phyloP scores from a whole-genome alignment of 2,888 invertebrate genomes.

The Coenonympha arcania region DNA sequence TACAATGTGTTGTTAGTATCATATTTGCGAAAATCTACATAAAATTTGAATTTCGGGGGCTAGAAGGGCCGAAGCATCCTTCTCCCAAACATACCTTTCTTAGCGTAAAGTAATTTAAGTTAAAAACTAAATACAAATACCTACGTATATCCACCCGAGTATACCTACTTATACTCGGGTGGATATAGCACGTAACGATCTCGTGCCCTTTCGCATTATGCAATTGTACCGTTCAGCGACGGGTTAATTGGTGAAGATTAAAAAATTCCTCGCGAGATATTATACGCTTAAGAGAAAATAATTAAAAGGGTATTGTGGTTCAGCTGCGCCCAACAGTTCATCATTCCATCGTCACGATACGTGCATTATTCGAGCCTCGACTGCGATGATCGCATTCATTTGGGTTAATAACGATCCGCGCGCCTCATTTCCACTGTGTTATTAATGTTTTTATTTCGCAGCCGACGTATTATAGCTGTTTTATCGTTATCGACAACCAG shows the following conservation, averaged over 20 bases:
- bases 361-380: background rate
- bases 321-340: constrained; percentile 38
- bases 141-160: too few relatives aligned
- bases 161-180: background rate
- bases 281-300: constrained; percentile 22
- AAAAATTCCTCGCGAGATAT: constrained; percentile 9
- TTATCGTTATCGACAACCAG: too few relatives aligned
- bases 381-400: background rate
- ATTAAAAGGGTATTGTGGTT: constrained; percentile 26
- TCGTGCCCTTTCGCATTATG: constrained; percentile 10
- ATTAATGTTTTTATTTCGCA: background rate
- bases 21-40: too few relatives aligned
- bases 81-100: too few relatives aligned
- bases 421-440: background rate
- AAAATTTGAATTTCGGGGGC: too few relatives aligned
- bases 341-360: constrained; percentile 31
- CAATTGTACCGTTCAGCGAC: constrained; percentile 5
- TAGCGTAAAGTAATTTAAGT: background rate
- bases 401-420: background rate
- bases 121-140: background rate
- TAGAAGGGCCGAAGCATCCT: too few relatives aligned
- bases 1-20: too few relatives aligned
- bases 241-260: constrained; percentile 13
- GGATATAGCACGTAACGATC: background rate
- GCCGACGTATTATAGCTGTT: background rate